Percentiles rank a stretch among this genome's conserved stretches.
Evolutionary conservation across 2,888 invertebrate species (phyloP).

Genomic region (Andricus quercusramuli): DNA sequence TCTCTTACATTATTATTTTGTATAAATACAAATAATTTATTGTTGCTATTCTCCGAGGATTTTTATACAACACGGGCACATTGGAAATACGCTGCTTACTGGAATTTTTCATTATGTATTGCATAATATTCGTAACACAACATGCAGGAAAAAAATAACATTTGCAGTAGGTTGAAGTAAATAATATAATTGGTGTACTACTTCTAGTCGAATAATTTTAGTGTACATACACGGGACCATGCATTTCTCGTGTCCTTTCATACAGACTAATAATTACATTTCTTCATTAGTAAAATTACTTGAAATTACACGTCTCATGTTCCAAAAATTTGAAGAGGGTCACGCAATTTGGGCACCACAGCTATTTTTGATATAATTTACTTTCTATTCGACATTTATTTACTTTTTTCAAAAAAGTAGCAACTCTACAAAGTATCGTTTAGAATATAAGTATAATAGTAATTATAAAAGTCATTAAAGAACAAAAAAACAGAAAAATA

Average conservation of each 20-base stretch:
- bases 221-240: constrained; percentile 71
- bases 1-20: constrained; percentile 75
- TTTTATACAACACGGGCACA: constrained; percentile 66
- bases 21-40: constrained; percentile 61
- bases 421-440: constrained; percentile 1
- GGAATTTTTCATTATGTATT: constrained; percentile 62
- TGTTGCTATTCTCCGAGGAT: constrained; percentile 59
- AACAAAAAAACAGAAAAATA: constrained; percentile 46
- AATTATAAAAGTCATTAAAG: constrained; percentile 24
- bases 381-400: neutral
- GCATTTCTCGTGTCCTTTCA: constrained; percentile 67
- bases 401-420: neutral
- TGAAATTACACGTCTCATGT: neutral
- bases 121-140: constrained; percentile 55
- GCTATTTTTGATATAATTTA: neutral
- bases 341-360: neutral
- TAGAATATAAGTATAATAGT: constrained; percentile 44
- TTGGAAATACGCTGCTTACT: constrained; percentile 67
- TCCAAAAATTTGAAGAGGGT: neutral
- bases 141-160: neutral
- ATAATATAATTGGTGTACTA: constrained; percentile 56
- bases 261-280: neutral
- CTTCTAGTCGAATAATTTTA: constrained; percentile 71
- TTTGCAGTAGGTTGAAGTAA: constrained; percentile 33
- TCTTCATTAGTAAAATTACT: constrained; percentile 48